Percentiles rank a stretch among this genome's conserved stretches.
Conservation (phyloP, 2,888 invertebrate genomes). For the Xestia c-nigrum region DNA sequence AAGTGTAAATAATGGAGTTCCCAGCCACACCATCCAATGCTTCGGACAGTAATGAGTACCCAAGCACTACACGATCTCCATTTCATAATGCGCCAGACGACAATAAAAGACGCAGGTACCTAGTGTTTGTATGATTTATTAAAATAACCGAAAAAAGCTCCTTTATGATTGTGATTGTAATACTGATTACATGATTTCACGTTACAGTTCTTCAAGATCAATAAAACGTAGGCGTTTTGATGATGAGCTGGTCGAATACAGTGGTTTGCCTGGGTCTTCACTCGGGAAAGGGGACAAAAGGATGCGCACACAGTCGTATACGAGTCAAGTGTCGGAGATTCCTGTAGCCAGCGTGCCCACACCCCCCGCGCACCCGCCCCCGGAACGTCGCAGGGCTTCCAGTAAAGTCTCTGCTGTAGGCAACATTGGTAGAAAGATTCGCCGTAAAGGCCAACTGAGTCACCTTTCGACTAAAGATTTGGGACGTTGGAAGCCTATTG, state of each 20-base stretch:
- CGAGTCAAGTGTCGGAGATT: slow-evolving; percentile 89
- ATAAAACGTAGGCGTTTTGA: slow-evolving; percentile 99
- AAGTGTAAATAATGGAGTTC: slow-evolving; percentile 80
- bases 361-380: slow-evolving; percentile 74
- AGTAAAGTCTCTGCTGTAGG: slow-evolving; percentile 85
- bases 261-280: slow-evolving; percentile 92
- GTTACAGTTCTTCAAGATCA: slow-evolving; percentile 96
- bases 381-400: slow-evolving; percentile 79
- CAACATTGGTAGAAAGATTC: slow-evolving; percentile 86
- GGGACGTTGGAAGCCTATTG: slow-evolving; percentile 99
- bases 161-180: neutral
- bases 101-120: slow-evolving; percentile 89
- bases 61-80: slow-evolving; percentile 77
- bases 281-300: slow-evolving; percentile 86
- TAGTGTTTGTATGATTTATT: slow-evolving; percentile 13
- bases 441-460: slow-evolving; percentile 92
- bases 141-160: neutral
- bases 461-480: slow-evolving; percentile 95
- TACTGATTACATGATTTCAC: slow-evolving; percentile 19
- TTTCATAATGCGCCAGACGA: slow-evolving; percentile 83
- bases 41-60: slow-evolving; percentile 86
- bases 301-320: slow-evolving; percentile 87
- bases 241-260: slow-evolving; percentile 98
- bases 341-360: slow-evolving; percentile 73
- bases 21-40: slow-evolving; percentile 84